Evolutionary conservation across 92 coral and sea anemone genomes (phyloP), one percentile per base, ranked within the genome.

Genomic region (Diadumene lineata): DNA sequence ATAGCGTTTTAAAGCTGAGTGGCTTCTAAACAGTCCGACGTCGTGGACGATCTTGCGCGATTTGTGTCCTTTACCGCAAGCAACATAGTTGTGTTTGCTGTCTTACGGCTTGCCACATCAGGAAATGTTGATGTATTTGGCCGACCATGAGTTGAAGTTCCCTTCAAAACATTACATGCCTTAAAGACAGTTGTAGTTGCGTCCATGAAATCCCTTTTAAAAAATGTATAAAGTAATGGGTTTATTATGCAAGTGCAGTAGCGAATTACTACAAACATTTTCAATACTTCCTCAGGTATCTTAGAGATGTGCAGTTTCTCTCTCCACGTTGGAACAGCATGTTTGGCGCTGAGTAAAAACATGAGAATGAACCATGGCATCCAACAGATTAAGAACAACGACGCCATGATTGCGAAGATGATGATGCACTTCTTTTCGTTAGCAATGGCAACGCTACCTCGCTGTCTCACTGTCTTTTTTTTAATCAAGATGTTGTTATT

Each of bases 361-460:
- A 79, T 78, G 76, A 87, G 44, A 15, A 38, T 22, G 46, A 82
- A 87, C 87, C 87, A 87, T 32, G 92, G 92, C 58, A 87, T 48
- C 92, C 92, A 87, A 61, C 92, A 87, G 50, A 87, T 8, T 11
- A 60, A 77, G 34, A 87, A 87, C 44, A 74, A 23, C 17, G 68
- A 24, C 6, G 92, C 92, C 88, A 87, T 87, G 56, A 72, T 46
- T 22, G 88, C 92, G 21, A 87, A 87, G 43, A 87, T 79, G 16
- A 27, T 64, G 31, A 87, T 38, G 44, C 92, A 87, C 50, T 87
- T 87, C n/a, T 78, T 26, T 22, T 87, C 88, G 50, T 69, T 87
- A 25, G 73, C 38, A 11, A 70, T 53, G 24, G 32, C 23, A 0
- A 33, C 25, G 16, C 23, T n/a, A 15, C 27, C 31, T 53, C 38